Percentiles rank a stretch among this genome's conserved stretches.
These are phyloP conservation scores for Norana najaformis DNA, from an alignment of 2,888 invertebrate species.

Conservation along the genomic window DNA sequence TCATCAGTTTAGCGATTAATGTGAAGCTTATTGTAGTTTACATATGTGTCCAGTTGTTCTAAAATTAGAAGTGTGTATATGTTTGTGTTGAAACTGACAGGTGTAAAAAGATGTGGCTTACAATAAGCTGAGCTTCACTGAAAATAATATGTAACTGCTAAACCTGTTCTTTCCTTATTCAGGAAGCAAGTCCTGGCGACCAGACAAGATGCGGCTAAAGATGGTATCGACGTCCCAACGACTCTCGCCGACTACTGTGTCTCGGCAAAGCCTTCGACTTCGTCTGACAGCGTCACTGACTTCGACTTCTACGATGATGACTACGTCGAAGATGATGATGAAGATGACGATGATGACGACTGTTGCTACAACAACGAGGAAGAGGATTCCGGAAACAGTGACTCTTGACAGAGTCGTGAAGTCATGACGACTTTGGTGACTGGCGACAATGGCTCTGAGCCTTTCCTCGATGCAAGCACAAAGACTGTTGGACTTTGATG, in stretches of 20 bases:
- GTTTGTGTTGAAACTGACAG: neutral
- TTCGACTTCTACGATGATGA: conserved; percentile 75
- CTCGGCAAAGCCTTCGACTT: conserved; percentile 72
- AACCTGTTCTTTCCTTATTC: conserved; percentile 42
- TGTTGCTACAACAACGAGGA: conserved; percentile 28
- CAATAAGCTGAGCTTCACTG: too few species aligned
- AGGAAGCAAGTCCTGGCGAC: conserved; percentile 98
- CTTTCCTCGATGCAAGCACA: neutral
- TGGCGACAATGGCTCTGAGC: neutral
- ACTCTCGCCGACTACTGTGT: conserved; percentile 98
- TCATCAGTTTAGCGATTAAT: too few species aligned
- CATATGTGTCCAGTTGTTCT: neutral
- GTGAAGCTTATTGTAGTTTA: too few species aligned
- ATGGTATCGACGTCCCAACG: conserved; percentile 93
- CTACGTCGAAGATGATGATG: conserved; percentile 48
- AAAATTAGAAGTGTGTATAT: neutral
- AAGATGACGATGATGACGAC: conserved; percentile 33
- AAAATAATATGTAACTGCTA: neutral
- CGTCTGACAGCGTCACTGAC: conserved; percentile 87
- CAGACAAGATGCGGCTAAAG: conserved; percentile 90
- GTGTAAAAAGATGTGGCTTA: neutral
- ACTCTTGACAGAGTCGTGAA: conserved; percentile 27
- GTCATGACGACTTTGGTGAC: neutral
- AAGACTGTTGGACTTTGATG: conserved; percentile 15
- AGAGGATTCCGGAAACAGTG: conserved; percentile 38